phyloP scores from a whole-genome alignment of 2,113 vertebrate genomes.

The Octodon degus region DNA sequence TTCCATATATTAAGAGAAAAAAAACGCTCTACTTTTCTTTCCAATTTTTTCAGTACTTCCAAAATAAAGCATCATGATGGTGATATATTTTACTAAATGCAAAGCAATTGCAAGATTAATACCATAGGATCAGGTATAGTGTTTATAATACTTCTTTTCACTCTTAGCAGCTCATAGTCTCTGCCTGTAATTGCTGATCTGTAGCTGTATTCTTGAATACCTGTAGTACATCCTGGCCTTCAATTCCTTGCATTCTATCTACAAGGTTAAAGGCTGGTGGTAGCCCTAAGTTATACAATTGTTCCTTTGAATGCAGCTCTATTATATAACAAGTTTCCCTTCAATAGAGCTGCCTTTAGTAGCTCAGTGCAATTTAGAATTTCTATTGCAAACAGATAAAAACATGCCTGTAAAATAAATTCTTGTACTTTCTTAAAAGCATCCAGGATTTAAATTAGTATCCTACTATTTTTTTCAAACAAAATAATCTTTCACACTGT shows the following conservation, averaged over 20 bases:
- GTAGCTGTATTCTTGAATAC: conserved; percentile 41
- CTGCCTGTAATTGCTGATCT: conserved; percentile 51
- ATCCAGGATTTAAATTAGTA: conserved; percentile 57
- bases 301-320: conserved; percentile 50
- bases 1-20: conserved; percentile 34
- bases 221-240: neutral
- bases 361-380: conserved; percentile 61
- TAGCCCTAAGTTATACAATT: conserved; percentile 9
- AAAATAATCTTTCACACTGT: conserved; percentile 51
- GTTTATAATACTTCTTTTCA: conserved; percentile 48
- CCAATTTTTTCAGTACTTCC: neutral
- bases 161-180: neutral
- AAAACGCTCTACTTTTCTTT: neutral
- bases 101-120: conserved; percentile 49
- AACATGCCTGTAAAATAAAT: conserved; percentile 64
- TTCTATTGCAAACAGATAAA: conserved; percentile 69
- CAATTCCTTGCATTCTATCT: neutral
- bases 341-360: conserved; percentile 52
- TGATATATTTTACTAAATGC: neutral
- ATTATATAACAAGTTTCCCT: conserved; percentile 56
- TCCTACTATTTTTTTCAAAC: neutral
- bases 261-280: conserved; percentile 15
- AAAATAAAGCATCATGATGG: conserved; percentile 18
- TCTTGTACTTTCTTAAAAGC: conserved; percentile 49
- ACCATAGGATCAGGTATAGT: neutral